These are phyloP conservation scores for Pangasius mekongensis DNA, from an alignment of 2,797 vertebrate species.

Conservation along the genomic window DNA sequence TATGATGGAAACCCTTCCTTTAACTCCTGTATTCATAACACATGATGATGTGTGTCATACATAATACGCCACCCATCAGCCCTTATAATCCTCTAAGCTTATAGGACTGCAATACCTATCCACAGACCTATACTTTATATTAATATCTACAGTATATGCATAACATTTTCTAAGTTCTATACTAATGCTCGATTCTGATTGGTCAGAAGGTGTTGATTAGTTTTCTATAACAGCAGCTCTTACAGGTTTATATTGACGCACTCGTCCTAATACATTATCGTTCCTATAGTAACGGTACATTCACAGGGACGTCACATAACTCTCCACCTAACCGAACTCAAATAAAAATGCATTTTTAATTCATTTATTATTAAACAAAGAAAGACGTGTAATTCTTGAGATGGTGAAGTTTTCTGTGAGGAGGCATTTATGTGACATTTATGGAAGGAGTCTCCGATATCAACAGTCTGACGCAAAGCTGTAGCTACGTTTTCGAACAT, in stretches of 20 bases:
- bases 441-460: background rate
- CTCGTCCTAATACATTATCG: background rate
- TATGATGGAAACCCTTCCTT: background rate
- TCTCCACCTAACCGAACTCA: background rate
- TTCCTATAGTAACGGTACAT: background rate
- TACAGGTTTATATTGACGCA: background rate
- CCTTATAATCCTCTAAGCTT: background rate
- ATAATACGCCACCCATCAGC: background rate
- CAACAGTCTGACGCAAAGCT: background rate
- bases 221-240: background rate
- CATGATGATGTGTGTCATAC: background rate
- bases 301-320: background rate
- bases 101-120: too few species aligned
- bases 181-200: background rate
- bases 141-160: too few species aligned
- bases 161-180: too few species aligned
- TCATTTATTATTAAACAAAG: background rate
- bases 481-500: background rate
- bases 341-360: background rate
- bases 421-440: background rate
- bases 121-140: too few species aligned
- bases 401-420: background rate
- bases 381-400: background rate
- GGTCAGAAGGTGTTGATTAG: background rate
- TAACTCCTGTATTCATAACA: background rate